phyloP scores from a whole-genome alignment of 2,113 vertebrate genomes.

The Furnarius figulus region DNA sequence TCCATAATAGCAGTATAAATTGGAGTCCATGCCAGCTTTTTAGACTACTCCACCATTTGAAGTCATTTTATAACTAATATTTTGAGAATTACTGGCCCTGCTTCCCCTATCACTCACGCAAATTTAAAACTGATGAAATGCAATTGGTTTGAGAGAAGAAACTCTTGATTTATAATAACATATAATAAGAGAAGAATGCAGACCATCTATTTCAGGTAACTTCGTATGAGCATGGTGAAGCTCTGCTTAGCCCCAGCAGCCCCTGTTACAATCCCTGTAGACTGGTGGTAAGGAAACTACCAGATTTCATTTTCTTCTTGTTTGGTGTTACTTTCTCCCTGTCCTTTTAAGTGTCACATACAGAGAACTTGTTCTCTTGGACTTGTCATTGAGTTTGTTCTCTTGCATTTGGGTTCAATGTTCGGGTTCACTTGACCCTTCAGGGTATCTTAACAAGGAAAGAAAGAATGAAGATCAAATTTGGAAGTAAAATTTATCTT shows the following conservation, averaged over 20 bases:
- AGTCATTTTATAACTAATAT: background rate
- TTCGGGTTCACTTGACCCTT: background rate
- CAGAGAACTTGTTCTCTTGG: background rate
- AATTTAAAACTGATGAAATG: background rate
- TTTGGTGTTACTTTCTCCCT: background rate
- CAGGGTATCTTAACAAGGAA: background rate
- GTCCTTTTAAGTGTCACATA: background rate
- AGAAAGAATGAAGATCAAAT: background rate
- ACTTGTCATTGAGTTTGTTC: background rate
- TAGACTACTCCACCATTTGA: background rate
- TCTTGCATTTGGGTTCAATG: background rate
- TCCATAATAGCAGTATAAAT: background rate
- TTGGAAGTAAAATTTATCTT: background rate
- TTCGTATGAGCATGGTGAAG: background rate
- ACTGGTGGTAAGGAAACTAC: background rate
- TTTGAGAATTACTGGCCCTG: background rate
- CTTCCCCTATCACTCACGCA: background rate
- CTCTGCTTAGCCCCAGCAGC: background rate
- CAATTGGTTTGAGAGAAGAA: background rate
- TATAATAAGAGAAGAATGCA: background rate
- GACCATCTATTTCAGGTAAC: background rate
- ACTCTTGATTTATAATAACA: background rate
- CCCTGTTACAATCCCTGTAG: background rate
- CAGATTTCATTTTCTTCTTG: background rate
- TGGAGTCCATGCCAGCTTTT: background rate